A percentile compares a stretch with the other conserved stretches of the same genome.
Conservation (phyloP, 2,113 vertebrate genomes). For the Podocnemis expansa region DNA sequence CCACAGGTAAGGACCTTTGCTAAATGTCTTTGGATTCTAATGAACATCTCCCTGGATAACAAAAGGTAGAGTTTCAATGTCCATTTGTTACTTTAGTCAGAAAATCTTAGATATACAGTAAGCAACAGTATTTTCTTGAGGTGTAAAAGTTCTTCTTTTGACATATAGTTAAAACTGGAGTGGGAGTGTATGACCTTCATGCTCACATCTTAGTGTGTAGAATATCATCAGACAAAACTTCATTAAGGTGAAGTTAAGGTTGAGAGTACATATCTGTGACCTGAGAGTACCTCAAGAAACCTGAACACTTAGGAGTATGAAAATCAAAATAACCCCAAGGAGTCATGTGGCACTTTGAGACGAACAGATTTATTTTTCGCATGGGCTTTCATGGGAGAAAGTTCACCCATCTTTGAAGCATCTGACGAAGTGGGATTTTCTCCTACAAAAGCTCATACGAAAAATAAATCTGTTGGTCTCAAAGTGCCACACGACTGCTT, state of each 20-base stretch:
- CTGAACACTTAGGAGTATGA: neutral
- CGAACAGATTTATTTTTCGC: too few relatives aligned
- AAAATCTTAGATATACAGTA: neutral
- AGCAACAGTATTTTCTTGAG: neutral
- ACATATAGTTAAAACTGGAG: neutral
- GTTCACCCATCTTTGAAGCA: too few relatives aligned
- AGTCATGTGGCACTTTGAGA: too few relatives aligned
- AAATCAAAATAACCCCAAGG: too few relatives aligned
- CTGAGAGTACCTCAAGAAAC: neutral
- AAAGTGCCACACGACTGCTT: too few relatives aligned
- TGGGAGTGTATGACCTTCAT: too few relatives aligned
- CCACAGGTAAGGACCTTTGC: conserved; percentile 85
- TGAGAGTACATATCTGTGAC: neutral
- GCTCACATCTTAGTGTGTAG: neutral
- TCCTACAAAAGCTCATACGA: too few relatives aligned
- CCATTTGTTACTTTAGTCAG: neutral
- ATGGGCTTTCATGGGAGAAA: too few relatives aligned
- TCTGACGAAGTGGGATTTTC: too few relatives aligned
- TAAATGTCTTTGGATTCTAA: neutral
- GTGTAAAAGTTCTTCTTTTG: neutral
- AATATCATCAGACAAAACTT: neutral
- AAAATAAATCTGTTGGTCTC: too few relatives aligned
- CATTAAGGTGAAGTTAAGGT: neutral
- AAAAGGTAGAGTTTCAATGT: neutral
- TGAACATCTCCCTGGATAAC: neutral